Conservation (phyloP, 2,888 invertebrate species). For the Patella ulyssiponensis region DNA sequence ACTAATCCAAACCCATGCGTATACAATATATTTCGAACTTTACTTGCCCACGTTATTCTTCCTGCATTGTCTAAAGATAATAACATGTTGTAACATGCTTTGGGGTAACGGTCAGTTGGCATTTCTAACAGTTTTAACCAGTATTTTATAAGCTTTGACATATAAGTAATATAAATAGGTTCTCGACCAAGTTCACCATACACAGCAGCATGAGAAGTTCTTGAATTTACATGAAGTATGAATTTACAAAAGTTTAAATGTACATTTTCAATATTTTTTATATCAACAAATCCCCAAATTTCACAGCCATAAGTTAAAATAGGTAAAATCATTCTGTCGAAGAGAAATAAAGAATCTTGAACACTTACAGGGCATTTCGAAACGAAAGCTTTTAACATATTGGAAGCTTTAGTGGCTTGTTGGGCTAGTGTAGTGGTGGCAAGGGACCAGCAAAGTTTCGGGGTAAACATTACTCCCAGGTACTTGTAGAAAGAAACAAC, state of each 20-base stretch:
- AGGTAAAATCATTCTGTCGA: slow-evolving; percentile 24
- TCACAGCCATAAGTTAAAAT: slow-evolving; percentile 24
- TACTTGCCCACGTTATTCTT: slow-evolving; percentile 19
- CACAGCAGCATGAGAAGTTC: slow-evolving; percentile 20
- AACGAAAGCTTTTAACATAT: slow-evolving; percentile 10
- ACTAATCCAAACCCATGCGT: slow-evolving; percentile 21
- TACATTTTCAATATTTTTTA: slow-evolving; percentile 21
- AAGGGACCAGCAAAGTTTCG: too few relatives aligned
- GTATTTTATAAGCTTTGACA: slow-evolving; percentile 17
- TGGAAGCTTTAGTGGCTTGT: too few relatives aligned
- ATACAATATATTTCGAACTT: slow-evolving; percentile 16
- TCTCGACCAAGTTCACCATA: slow-evolving; percentile 24
- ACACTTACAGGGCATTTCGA: slow-evolving; percentile 13
- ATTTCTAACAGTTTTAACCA: slow-evolving; percentile 27
- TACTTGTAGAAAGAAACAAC: too few relatives aligned
- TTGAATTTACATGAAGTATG: slow-evolving; percentile 12
- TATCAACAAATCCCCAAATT: slow-evolving; percentile 20
- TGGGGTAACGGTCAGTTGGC: slow-evolving; percentile 22
- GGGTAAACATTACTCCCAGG: too few relatives aligned
- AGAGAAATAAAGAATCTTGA: slow-evolving; percentile 13
- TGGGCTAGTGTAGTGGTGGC: too few relatives aligned
- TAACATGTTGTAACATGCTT: slow-evolving; percentile 24
- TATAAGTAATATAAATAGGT: slow-evolving; percentile 17
- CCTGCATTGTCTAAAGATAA: slow-evolving; percentile 14
- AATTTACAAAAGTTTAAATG: slow-evolving; percentile 25